Base-by-base conservation (phyloP, 2,888 invertebrate species). In the Cerastis leucographa region DNA sequence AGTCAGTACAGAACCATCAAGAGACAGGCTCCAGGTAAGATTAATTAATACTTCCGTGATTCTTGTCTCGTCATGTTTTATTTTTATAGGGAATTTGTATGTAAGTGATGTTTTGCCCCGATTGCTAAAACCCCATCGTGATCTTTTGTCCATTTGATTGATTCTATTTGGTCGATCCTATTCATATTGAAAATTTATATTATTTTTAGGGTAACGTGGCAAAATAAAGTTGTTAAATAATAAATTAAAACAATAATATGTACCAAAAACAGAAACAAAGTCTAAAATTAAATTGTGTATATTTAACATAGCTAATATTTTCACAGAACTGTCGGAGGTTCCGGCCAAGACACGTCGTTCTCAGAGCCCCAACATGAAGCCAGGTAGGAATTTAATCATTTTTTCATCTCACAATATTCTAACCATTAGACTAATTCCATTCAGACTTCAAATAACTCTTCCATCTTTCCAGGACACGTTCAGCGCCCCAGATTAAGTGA, bases 1-100 rank as follows among this genome's bases (percentile, higher is more conserved):
- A 87, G 81, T 73, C 91, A 91, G 65, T 91, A 87, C 78, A 92
- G 91, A 74, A 84, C 71, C 67, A 78, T 88, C 81, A 95, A 95
- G 88, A 90, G 95, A 61, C 87, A 88, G 22, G 90, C 88, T 9
- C 86, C 91, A 94, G 96, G 96, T 96, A 93, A 94, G 94, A 66
- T 75, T n/a, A 6, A 25, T 54, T 46, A 22, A 70, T 42, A 64
- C 56, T 46, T 69, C 71, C 17, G 69, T 72, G 68, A 51, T 54
- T 40, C 17, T 71, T 59, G 35, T 35, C 49, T 66, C n/a, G 14
- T 65, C 22, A 22, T 29, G 7, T 61, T 59, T 25, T 19, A n/a
- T 25, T 56, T 56, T 44, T 19, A 8, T 59, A 40, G 17, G 59
- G 6, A 46, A 17, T 54, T 70, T 25, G 4, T 51, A 71, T 4